Percentiles rank a stretch among this genome's conserved stretches.
Evolutionary conservation across 2,888 invertebrate genomes (phyloP).

Genomic region (Chaetoderma sp.): DNA sequence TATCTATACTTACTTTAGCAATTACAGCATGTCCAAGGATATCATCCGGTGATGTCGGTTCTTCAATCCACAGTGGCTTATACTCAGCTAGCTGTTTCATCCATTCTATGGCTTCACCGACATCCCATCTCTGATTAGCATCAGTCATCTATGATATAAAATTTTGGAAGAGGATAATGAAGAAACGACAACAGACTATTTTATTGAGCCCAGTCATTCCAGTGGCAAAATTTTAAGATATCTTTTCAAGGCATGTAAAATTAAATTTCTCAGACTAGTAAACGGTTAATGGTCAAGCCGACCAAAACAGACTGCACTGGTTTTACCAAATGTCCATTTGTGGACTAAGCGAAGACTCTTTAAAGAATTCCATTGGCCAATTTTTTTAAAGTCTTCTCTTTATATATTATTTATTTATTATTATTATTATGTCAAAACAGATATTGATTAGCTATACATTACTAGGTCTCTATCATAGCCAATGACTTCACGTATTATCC

Average conservation of each 20-base stretch:
- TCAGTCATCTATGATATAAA: slow-evolving; percentile 73
- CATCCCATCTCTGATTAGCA: slow-evolving; percentile 78
- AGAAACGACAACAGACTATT: neutral
- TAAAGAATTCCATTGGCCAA: no score
- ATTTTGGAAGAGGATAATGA: no score
- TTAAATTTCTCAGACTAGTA: neutral
- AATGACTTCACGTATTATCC: slow-evolving; percentile 80
- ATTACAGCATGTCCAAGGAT: slow-evolving; percentile 87
- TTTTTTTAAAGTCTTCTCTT: no score
- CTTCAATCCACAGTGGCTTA: slow-evolving; percentile 89
- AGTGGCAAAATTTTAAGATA: no score
- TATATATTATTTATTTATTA: no score
- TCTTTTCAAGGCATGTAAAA: neutral
- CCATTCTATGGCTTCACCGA: slow-evolving; percentile 87
- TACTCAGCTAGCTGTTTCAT: slow-evolving; percentile 82
- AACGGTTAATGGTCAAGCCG: no score
- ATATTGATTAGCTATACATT: slow-evolving; percentile 32
- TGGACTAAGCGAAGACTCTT: no score
- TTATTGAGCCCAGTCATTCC: no score
- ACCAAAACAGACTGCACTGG: no score
- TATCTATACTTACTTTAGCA: slow-evolving; percentile 78
- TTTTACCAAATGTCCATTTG: no score
- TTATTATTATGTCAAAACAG: neutral
- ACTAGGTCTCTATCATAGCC: slow-evolving; percentile 83
- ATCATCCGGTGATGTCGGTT: slow-evolving; percentile 93